Conservation (phyloP, 2,888 invertebrate genomes). For the Microctonus aethiopoides region DNA sequence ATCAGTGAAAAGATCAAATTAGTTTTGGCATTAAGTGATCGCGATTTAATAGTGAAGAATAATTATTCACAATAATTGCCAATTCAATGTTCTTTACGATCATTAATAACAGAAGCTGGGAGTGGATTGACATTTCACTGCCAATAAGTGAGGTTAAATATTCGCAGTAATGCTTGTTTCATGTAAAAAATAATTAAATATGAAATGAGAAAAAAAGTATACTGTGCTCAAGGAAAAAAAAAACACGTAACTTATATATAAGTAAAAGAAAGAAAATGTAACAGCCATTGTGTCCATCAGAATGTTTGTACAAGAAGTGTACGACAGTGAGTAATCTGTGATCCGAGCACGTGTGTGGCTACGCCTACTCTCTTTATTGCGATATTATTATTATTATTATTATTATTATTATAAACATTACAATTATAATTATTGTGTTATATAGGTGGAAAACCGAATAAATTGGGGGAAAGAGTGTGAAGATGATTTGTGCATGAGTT, state of each 20-base stretch:
- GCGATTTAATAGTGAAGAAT: neutral
- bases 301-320: constrained; percentile 60
- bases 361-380: constrained; percentile 66
- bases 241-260: constrained; percentile 2
- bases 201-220: constrained; percentile 37
- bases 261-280: constrained; percentile 36
- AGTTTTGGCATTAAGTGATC: neutral
- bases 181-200: constrained; percentile 43
- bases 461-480: constrained; percentile 2
- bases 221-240: constrained; percentile 28
- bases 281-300: constrained; percentile 66
- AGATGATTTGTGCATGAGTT: constrained; percentile 4
- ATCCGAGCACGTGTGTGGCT: constrained; percentile 66
- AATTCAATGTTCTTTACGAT: constrained; percentile 1
- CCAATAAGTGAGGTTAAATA: constrained; percentile 18
- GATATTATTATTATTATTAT: constrained; percentile 45
- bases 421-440: constrained; percentile 62
- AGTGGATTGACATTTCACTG: neutral
- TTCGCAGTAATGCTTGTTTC: neutral
- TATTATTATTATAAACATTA: constrained; percentile 19
- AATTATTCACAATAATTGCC: too few species aligned
- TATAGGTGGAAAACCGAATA: constrained; percentile 35
- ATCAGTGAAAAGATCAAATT: neutral
- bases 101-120: too few species aligned
- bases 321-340: constrained; percentile 66